Evolutionary conservation across 2,888 invertebrate genomes (phyloP), one percentile per base, ranked within the genome.

Genomic region (Apotomis capreana): DNA sequence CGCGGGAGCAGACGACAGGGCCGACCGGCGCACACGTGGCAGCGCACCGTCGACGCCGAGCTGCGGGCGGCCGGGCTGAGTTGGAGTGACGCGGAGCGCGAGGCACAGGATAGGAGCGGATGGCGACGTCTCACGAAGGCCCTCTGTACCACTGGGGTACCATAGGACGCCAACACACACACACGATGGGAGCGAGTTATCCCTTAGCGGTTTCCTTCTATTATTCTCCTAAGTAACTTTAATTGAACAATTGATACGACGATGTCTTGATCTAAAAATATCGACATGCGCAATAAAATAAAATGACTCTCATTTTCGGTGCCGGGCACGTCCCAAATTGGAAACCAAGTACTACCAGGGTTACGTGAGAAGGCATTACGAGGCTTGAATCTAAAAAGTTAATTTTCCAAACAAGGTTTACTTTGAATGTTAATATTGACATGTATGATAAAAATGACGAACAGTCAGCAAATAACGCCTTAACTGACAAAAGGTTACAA

Each of bases 221-320:
- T 10, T 49, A 49, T 64, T 54, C 37, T 64, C 54, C 37, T 52
- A 54, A 54, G 2, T 3, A 40, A 54, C 64, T 64, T 55, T 64
- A 15, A 44, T 55, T 44, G 12, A 10, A 52, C 52, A 13, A 58
- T 58, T 58, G 26, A 37, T 10, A n/a, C 12, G 63, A 64, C 52
- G 44, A 55, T 64, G 58, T 52, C 60, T n/a, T n/a, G 68, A 54
- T 60, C 60, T 54, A 60, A 44, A 60, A 60, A 68, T 54, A n/a
- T 36, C 52, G 40, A 59, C 40, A 10, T 46, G 62, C 54, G 49
- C 67, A 71, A 71, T 71, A 71, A 71, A 71, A 61, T 67, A 49
- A 49, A 67, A 67, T 71, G 70, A 71, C 67, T 71, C 49, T 71
- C 70, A 67, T 71, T 71, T 71, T 71, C 52, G 65, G 49, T 46